Base-by-base conservation (phyloP, 2,888 invertebrate species). In the Luffia ferchaultella region DNA sequence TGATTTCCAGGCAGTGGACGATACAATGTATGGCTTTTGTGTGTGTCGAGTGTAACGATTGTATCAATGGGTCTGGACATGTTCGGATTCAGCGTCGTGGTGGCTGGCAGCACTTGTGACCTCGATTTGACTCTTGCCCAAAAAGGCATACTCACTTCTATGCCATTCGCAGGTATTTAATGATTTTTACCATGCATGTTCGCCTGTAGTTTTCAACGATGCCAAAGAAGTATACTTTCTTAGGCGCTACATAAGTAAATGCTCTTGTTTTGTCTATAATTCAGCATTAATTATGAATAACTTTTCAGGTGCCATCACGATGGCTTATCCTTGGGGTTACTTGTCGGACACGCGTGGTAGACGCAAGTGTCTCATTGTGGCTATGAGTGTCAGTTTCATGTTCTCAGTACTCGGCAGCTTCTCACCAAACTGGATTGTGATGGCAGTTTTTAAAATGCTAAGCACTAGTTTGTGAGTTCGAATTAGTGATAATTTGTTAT, bases 141-240 rank as follows among this genome's bases (percentile, higher is more conserved):
- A 60, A 86, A 89, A 58, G 89, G 89, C 16, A 69, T 86, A 46
- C 73, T 91, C 15, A 87, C 89, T 56, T 87, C 89, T 1, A 80
- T 87, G 52, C 89, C 90, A 52, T 85, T 91, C 62, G 61, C 87
- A 43, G 91, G 89, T 88, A 61, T 68, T 72, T 61, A 44, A 18
- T 20, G 18, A 43, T 40, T 17, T 51, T 18, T 20, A 40, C 2
- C 15, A 1, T 20, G 18, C 16, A n/a, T n/a, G n/a, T n/a, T n/a
- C n/a, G n/a, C n/a, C n/a, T n/a, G n/a, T n/a, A n/a, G n/a, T n/a
- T n/a, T n/a, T n/a, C n/a, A n/a, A n/a, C n/a, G n/a, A n/a, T n/a
- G n/a, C n/a, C n/a, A n/a, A n/a, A n/a, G n/a, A n/a, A n/a, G n/a
- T n/a, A n/a, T n/a, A n/a, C n/a, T n/a, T n/a, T n/a, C n/a, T n/a